phyloP scores from a whole-genome alignment of 37 sponge, comb jelly and placozoan species.

The Aplysina aerophoba region DNA sequence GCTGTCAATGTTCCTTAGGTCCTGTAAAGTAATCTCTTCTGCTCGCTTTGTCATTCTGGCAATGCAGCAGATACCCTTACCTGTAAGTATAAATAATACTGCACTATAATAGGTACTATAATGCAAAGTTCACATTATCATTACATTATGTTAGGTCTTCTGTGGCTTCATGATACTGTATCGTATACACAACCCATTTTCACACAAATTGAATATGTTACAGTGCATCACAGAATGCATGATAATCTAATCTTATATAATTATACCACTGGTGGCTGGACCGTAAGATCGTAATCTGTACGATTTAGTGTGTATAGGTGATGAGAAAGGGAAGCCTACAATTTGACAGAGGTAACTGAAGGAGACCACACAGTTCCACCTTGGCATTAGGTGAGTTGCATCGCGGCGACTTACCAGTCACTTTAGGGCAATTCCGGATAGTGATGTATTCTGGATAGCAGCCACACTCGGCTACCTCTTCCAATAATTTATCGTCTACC shows the following conservation, averaged over 20 bases:
- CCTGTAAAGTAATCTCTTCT: conserved; percentile 50
- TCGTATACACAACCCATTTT: not conserved
- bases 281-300: too few species aligned
- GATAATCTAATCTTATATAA: too few species aligned
- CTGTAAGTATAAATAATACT: conserved; percentile 20
- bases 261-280: too few species aligned
- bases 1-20: conserved; percentile 46
- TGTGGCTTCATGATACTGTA: not conserved
- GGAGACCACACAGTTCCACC: too few species aligned
- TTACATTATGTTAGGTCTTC: not conserved
- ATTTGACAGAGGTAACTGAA: not conserved
- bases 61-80: conserved; percentile 64
- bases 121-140: not conserved
- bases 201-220: too few species aligned
- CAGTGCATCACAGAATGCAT: too few species aligned
- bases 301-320: too few species aligned
- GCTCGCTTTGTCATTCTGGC: conserved; percentile 40
- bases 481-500: conserved; percentile 64
- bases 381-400: too few species aligned
- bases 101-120: not conserved
- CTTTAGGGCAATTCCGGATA: conserved; percentile 64
- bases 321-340: too few species aligned
- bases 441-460: conserved; percentile 63
- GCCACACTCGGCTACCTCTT: conserved; percentile 51
- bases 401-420: conserved; percentile 59